Evolutionary conservation across 2,797 vertebrate genomes (phyloP), one percentile per base, ranked within the genome.

Genomic region (Euthynnus affinis): DNA sequence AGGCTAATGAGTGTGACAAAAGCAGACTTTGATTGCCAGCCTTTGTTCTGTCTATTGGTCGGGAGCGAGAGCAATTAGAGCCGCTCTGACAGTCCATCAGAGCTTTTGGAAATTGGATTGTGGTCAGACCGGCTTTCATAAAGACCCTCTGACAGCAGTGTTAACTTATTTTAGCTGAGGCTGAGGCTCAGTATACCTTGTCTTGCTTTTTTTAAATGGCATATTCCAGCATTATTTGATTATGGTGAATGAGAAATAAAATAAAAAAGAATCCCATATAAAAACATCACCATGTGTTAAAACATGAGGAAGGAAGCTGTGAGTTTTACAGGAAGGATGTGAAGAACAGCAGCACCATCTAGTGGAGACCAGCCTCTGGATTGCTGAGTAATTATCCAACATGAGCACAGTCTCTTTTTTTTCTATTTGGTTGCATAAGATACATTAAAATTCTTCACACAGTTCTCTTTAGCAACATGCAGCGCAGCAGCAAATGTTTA

Each of bases 1-100:
- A 6, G 56, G 58, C 74, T 88, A 84, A 85, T 82, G 82, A 88
- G 67, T 76, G 78, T 74, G 86, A 82, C 83, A 73, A 60, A 81
- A 80, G 70, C 42, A 23, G 59, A 85, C 80, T 83, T 55, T 90
- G 88, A 91, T 87, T 86, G 81, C 59, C 69, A 18, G 66, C 23
- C 78, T 85, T 89, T 88, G 77, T 87, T 84, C 84, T 75, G 69
- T 64, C 72, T 71, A 22, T 81, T 12, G 58, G 46, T 34, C n/a
- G 69, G 71, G 27, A 29, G 27, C 59, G 51, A 74, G 75, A 71
- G 76, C 74, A 84, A 90, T 91, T 88, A 89, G 85, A 74, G 0
- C 73, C 29, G 55, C 85, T 78, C 71, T 57, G 66, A 75, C 81
- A 76, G 83, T 64, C 81, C 74, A 86, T 84, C 87, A 78, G 22